A percentile compares a stretch with the other conserved stretches of the same genome.
Evolutionary conservation across 2,113 vertebrate genomes (phyloP).

Genomic region (Prunella himalayana): DNA sequence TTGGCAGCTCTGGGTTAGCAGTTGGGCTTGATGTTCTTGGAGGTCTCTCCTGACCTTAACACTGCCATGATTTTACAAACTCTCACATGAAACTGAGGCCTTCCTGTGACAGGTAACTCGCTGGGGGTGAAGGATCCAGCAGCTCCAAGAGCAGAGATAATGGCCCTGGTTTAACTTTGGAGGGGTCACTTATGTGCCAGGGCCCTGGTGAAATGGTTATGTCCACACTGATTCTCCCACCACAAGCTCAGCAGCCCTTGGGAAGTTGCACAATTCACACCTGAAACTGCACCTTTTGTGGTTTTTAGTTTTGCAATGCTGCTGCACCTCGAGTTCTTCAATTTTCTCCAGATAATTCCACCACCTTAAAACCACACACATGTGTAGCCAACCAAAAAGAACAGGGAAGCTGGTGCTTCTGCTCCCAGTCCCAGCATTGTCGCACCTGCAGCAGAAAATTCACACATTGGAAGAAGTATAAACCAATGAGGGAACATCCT

Average conservation of each 20-base stretch:
- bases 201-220: rapidly evolving
- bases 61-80: neutral
- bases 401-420: neutral
- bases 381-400: rapidly evolving
- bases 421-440: neutral
- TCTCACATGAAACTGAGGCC: rapidly evolving
- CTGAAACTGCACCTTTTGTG: neutral
- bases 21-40: neutral
- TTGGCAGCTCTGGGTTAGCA: neutral
- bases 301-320: neutral
- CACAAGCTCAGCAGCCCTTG: neutral
- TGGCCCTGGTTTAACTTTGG: rapidly evolving
- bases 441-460: neutral
- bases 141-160: neutral
- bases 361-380: rapidly evolving
- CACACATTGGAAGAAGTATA: neutral
- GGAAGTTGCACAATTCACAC: neutral
- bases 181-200: rapidly evolving
- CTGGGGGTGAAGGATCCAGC: rapidly evolving
- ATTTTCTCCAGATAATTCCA: neutral
- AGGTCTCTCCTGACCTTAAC: neutral
- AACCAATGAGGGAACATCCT: neutral
- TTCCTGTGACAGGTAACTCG: rapidly evolving
- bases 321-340: neutral
- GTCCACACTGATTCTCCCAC: neutral